Conservation (phyloP, 2,113 vertebrate species). For the Apodemus speciosus region DNA sequence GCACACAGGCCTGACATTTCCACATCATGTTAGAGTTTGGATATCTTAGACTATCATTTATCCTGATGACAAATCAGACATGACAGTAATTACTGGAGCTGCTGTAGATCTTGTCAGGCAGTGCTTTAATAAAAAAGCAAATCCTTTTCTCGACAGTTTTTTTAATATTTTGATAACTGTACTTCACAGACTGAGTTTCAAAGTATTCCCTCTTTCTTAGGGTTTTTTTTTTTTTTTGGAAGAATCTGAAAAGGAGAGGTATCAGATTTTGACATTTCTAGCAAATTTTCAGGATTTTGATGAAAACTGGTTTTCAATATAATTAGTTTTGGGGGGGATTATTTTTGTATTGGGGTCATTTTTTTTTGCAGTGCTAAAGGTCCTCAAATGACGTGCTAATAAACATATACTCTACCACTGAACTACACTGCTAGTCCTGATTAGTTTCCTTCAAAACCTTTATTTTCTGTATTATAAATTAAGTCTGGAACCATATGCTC, state of each 20-base stretch:
- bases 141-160: background rate
- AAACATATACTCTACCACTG: background rate
- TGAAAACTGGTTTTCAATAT: background rate
- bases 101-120: background rate
- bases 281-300: background rate
- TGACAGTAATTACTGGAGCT: slow-evolving; percentile 4
- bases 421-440: background rate
- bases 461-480: background rate
- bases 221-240: background rate
- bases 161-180: slow-evolving; percentile 36
- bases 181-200: slow-evolving; percentile 31
- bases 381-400: background rate
- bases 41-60: background rate
- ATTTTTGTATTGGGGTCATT: background rate
- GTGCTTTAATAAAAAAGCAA: background rate
- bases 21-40: background rate
- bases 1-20: background rate
- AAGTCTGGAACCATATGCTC: background rate
- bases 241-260: background rate
- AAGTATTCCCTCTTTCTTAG: background rate
- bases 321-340: background rate
- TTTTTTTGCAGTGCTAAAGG: background rate
- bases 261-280: background rate
- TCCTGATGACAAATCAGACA: slow-evolving; percentile 2
- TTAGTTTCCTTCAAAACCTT: background rate